Percentiles rank a stretch among this genome's conserved stretches.
phyloP scores from a whole-genome alignment of 2,888 invertebrate species.

The Hipparchia sbordonii region DNA sequence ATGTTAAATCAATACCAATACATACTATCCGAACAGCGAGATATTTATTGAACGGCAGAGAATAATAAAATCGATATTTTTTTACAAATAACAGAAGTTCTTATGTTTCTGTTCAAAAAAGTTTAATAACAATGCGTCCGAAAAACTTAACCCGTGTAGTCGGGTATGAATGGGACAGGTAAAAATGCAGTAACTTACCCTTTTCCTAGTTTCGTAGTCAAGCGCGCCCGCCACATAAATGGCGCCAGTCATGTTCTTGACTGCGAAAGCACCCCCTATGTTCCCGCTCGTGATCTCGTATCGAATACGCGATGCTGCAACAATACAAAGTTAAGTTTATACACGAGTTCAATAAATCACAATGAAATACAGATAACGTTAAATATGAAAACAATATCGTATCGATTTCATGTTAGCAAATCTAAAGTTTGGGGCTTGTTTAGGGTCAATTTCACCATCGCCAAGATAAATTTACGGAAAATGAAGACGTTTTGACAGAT shows the following conservation, averaged over 20 bases:
- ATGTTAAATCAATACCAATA: conserved; percentile 7
- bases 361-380: not conserved
- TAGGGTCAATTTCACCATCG: no score
- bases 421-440: no score
- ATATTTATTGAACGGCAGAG: not conserved
- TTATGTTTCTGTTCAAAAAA: no score
- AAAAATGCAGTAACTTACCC: conserved; percentile 85
- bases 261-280: conserved; percentile 98
- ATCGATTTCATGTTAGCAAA: not conserved
- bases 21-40: not conserved
- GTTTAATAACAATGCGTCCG: no score
- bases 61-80: not conserved
- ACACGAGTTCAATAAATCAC: not conserved
- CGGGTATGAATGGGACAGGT: not conserved
- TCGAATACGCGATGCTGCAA: conserved; percentile 97
- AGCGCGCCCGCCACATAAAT: conserved; percentile 98
- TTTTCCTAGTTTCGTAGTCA: conserved; percentile 97
- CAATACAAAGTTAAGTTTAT: conserved; percentile 53
- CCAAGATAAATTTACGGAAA: no score
- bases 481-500: no score
- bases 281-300: conserved; percentile 99
- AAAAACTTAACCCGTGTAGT: no score
- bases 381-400: not conserved
- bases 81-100: no score
- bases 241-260: conserved; percentile 99